Conservation (phyloP, 2,797 vertebrate genomes). For the Oryzias dopingdopingensis region DNA sequence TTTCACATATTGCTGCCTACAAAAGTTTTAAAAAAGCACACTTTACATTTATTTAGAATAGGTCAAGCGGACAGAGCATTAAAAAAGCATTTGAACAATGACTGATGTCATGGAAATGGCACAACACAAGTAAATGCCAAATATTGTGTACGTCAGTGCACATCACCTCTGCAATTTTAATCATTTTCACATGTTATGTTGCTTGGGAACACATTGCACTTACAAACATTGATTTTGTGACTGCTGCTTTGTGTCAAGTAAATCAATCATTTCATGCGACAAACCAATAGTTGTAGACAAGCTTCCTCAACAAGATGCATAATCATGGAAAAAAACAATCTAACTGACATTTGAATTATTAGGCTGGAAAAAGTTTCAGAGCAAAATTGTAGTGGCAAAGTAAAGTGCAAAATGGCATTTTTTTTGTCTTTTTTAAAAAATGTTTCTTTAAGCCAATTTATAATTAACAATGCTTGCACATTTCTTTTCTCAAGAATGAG, state of each 20-base stretch:
- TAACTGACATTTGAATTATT: background rate
- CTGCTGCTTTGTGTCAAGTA: background rate
- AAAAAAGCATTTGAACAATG: background rate
- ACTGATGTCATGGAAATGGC: background rate
- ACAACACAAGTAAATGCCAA: conserved; percentile 3
- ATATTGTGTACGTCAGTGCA: background rate
- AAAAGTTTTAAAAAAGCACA: too few relatives aligned
- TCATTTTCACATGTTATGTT: conserved; percentile 13
- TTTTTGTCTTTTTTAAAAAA: too few relatives aligned
- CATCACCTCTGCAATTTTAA: conserved; percentile 5
- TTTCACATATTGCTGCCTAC: too few relatives aligned
- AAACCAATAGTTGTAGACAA: background rate
- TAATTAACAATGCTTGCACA: too few relatives aligned
- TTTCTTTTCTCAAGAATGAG: too few relatives aligned
- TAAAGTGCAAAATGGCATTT: too few relatives aligned
- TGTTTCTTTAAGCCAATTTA: too few relatives aligned
- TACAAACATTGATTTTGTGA: background rate
- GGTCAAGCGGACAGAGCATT: too few relatives aligned
- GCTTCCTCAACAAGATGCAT: conserved; percentile 11
- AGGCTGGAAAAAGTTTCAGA: background rate
- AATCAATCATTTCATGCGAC: background rate
- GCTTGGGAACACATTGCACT: conserved; percentile 13
- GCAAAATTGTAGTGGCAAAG: too few relatives aligned
- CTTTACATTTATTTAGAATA: too few relatives aligned
- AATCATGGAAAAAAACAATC: background rate